Evolutionary conservation across 2,113 vertebrate genomes (phyloP).

Genomic region (Grammomys dolichurus): DNA sequence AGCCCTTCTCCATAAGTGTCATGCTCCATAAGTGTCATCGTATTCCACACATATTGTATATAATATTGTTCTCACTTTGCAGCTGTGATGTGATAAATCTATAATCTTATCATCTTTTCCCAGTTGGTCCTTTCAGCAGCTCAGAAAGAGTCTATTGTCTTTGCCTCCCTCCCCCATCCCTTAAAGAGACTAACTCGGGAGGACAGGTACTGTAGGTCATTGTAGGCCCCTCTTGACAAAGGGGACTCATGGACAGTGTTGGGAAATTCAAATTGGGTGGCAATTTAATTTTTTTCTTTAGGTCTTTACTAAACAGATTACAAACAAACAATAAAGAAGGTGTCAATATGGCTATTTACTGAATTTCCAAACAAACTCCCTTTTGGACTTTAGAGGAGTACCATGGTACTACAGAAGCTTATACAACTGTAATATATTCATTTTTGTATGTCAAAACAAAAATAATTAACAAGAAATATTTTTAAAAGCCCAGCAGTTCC

Average conservation of each 20-base stretch:
- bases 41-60: too few species aligned
- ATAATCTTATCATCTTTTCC: background rate
- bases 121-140: background rate
- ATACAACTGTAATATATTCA: background rate
- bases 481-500: background rate
- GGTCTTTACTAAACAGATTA: background rate
- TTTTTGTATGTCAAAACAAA: constrained; percentile 24
- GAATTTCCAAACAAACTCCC: constrained; percentile 28
- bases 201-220: too few species aligned
- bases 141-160: background rate
- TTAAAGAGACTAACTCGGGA: background rate
- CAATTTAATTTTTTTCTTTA: background rate
- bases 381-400: constrained; percentile 1
- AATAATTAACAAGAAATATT: background rate
- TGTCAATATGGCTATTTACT: background rate
- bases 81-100: background rate
- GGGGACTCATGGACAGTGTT: background rate
- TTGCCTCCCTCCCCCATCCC: background rate
- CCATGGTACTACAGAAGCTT: background rate
- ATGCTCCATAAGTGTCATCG: too few species aligned
- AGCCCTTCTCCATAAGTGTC: background rate
- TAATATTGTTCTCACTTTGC: background rate
- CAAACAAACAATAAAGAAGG: background rate
- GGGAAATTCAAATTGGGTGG: background rate
- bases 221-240: background rate